These are phyloP conservation scores for Rugalucina vietnamica DNA, from an alignment of 2,888 invertebrate genomes.

Conservation along the genomic window DNA sequence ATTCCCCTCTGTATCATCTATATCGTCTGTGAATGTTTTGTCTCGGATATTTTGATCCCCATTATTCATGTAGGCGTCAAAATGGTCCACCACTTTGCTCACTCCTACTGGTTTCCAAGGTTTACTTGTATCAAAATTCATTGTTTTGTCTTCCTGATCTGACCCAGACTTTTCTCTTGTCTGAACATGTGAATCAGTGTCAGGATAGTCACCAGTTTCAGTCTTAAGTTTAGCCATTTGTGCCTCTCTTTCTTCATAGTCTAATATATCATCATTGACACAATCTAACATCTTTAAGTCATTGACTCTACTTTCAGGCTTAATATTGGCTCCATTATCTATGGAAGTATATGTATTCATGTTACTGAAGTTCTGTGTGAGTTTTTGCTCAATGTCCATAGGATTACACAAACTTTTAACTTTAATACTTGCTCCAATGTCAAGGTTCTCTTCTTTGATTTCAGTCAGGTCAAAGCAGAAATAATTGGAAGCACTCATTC, in stretches of 20 bases:
- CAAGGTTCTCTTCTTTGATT: not conserved
- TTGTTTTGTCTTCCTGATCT: not conserved
- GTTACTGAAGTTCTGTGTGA: no score
- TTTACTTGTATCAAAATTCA: not conserved
- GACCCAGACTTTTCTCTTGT: not conserved
- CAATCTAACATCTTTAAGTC: no score
- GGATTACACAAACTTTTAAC: not conserved
- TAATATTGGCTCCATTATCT: not conserved
- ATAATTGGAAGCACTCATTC: not conserved
- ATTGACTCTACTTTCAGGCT: no score
- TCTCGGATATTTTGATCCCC: not conserved
- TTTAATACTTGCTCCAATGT: not conserved
- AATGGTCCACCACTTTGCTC: not conserved
- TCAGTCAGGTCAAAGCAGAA: not conserved
- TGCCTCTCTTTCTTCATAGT: not conserved
- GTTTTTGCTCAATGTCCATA: no score
- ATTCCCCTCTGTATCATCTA: not conserved
- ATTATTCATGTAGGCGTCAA: not conserved
- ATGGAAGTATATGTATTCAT: no score
- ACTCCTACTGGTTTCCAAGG: not conserved
- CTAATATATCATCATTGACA: not conserved
- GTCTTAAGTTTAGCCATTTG: not conserved
- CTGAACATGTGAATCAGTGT: not conserved
- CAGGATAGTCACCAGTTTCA: not conserved
- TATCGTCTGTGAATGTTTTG: not conserved